These are phyloP conservation scores for Heliocidaris erythrogramma DNA, from an alignment of 35 echinoderm and acorn worm species.

Conservation along the genomic window DNA sequence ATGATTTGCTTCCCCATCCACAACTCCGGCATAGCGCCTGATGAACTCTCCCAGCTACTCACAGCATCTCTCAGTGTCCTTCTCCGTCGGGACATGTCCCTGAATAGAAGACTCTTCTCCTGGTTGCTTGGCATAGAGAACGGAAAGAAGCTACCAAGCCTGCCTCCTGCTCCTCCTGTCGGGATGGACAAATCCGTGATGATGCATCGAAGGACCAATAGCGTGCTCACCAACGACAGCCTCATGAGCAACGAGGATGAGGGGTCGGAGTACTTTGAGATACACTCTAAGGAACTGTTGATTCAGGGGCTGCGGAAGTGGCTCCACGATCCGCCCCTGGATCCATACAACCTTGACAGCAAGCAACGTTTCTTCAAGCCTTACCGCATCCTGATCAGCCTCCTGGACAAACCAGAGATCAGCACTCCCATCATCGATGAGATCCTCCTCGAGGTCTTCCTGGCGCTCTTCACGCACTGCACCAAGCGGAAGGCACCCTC, in stretches of 20 bases:
- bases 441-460: slow-evolving; percentile 92
- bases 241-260: slow-evolving; percentile 80
- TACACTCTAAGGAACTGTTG: slow-evolving; percentile 76
- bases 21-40: slow-evolving; percentile 45
- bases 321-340: slow-evolving; percentile 70
- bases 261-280: slow-evolving; percentile 80
- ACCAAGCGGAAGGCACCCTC: slow-evolving; percentile 33
- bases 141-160: background rate
- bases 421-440: slow-evolving; percentile 85
- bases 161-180: background rate
- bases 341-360: slow-evolving; percentile 50
- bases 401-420: slow-evolving; percentile 95
- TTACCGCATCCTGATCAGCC: slow-evolving; percentile 89
- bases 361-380: slow-evolving; percentile 77
- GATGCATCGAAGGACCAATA: slow-evolving; percentile 64
- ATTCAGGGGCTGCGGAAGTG: slow-evolving; percentile 79
- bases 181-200: background rate
- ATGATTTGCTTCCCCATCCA: slow-evolving; percentile 84
- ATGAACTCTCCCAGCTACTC: slow-evolving; percentile 63
- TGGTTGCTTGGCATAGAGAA: slow-evolving; percentile 86
- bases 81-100: slow-evolving; percentile 94
- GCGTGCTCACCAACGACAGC: slow-evolving; percentile 69
- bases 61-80: slow-evolving; percentile 85
- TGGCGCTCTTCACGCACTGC: slow-evolving; percentile 84
- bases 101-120: slow-evolving; percentile 85